Conservation (phyloP, 1,140 invertebrate species). For the Tribolium castaneum region DNA sequence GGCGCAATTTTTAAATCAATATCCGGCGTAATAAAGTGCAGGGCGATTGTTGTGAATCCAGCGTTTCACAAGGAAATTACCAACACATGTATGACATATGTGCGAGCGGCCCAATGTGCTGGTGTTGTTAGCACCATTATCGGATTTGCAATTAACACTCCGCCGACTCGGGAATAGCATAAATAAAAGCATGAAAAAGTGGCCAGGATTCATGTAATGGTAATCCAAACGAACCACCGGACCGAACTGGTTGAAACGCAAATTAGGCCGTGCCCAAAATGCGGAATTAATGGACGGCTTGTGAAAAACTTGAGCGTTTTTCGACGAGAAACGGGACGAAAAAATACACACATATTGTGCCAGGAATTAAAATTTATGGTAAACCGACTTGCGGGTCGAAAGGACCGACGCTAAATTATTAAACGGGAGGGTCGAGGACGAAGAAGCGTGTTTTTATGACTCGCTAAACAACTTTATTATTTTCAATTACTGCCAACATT, state of each 20-base stretch:
- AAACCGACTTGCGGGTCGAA: not conserved
- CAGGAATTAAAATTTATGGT: constrained; percentile 21
- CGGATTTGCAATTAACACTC: constrained; percentile 41
- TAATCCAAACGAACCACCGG: constrained; percentile 28
- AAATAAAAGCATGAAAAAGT: constrained; percentile 39
- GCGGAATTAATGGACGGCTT: constrained; percentile 30
- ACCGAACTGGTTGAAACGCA: constrained; percentile 25
- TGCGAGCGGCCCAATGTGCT: constrained; percentile 17
- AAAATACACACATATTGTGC: constrained; percentile 5
- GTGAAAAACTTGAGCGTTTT: constrained; percentile 33
- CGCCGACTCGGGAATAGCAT: constrained; percentile 36
- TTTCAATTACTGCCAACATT: not conserved
- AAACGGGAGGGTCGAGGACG: too few species aligned
- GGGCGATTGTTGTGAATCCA: constrained; percentile 7
- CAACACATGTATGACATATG: constrained; percentile 41
- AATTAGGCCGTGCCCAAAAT: constrained; percentile 41
- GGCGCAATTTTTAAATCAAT: constrained; percentile 2
- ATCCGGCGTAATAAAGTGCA: constrained; percentile 1
- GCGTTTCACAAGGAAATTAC: constrained; percentile 37
- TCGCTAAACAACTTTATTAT: not conserved
- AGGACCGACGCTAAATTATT: not conserved
- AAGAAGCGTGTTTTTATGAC: too few species aligned
- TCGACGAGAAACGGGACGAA: not conserved
- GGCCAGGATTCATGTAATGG: constrained; percentile 32
- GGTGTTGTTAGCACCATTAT: constrained; percentile 39